phyloP scores from a whole-genome alignment of 2,888 invertebrate genomes.

The Hanleya hanleyi region DNA sequence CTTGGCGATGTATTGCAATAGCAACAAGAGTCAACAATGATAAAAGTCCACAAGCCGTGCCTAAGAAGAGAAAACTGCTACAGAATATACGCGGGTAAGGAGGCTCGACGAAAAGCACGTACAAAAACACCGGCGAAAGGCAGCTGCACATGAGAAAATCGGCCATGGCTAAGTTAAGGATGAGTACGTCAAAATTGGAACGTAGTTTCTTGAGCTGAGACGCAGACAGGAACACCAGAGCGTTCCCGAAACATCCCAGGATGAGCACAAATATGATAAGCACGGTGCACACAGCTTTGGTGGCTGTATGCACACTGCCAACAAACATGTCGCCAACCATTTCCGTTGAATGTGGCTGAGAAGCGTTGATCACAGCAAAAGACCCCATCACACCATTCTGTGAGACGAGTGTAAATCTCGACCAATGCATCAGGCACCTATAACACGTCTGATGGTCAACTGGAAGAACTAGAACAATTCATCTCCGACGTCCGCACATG shows the following conservation, averaged over 20 bases:
- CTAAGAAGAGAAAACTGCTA: conserved; percentile 53
- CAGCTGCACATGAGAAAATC: conserved; percentile 59
- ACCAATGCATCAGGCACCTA: too few species aligned
- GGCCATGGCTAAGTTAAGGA: conserved; percentile 56
- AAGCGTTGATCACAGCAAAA: not conserved
- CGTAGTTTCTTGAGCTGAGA: conserved; percentile 48
- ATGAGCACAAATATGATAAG: conserved; percentile 57
- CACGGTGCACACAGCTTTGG: conserved; percentile 61
- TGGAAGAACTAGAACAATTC: too few species aligned
- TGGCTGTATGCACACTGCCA: conserved; percentile 59
- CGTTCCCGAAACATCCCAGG: conserved; percentile 60
- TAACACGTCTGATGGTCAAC: too few species aligned
- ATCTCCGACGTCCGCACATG: too few species aligned
- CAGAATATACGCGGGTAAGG: conserved; percentile 55
- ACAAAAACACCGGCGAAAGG: conserved; percentile 56
- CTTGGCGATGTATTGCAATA: conserved; percentile 55
- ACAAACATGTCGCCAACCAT: conserved; percentile 29
- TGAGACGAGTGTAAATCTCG: too few species aligned
- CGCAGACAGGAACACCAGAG: conserved; percentile 53
- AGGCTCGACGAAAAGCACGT: conserved; percentile 53
- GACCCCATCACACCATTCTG: conserved; percentile 1
- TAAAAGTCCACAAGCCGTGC: conserved; percentile 50
- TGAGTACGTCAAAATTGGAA: conserved; percentile 53
- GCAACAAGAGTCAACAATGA: conserved; percentile 56
- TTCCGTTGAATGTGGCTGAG: conserved; percentile 4